phyloP scores from a whole-genome alignment of 2,113 vertebrate genomes.

The Barnardius zonarius region DNA sequence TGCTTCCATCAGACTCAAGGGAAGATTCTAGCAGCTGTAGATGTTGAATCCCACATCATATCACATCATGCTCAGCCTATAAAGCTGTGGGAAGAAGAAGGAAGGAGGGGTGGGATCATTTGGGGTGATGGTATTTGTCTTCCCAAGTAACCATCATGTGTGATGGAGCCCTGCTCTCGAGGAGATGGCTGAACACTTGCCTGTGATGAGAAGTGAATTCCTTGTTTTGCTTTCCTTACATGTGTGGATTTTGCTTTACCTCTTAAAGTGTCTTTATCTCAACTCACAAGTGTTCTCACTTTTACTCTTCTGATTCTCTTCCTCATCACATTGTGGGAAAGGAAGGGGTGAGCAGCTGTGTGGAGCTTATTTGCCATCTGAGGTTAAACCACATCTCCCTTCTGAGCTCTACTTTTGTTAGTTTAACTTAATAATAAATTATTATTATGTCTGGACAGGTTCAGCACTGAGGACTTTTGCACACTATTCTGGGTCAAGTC shows the following conservation, averaged over 20 bases:
- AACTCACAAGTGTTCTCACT: neutral
- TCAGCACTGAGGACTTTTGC: neutral
- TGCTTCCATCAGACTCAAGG: neutral
- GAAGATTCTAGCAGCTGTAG: neutral
- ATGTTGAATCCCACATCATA: neutral
- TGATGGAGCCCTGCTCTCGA: neutral
- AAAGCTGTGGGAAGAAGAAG: neutral
- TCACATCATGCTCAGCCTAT: neutral
- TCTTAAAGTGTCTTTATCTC: neutral
- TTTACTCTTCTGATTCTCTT: neutral
- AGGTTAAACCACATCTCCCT: neutral
- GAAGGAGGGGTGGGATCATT: too few species aligned
- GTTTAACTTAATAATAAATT: neutral
- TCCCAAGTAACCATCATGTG: neutral
- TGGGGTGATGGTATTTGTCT: neutral
- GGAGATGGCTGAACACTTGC: neutral
- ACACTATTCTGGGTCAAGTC: neutral
- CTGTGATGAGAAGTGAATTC: neutral
- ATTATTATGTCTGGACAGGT: neutral
- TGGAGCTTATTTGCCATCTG: neutral
- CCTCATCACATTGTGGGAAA: neutral
- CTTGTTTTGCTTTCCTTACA: neutral
- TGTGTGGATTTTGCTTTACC: neutral
- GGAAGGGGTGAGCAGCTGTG: neutral
- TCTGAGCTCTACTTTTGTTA: neutral